phyloP scores from a whole-genome alignment of 2,888 invertebrate species.

The Poecilobothrus nobilitatus region DNA sequence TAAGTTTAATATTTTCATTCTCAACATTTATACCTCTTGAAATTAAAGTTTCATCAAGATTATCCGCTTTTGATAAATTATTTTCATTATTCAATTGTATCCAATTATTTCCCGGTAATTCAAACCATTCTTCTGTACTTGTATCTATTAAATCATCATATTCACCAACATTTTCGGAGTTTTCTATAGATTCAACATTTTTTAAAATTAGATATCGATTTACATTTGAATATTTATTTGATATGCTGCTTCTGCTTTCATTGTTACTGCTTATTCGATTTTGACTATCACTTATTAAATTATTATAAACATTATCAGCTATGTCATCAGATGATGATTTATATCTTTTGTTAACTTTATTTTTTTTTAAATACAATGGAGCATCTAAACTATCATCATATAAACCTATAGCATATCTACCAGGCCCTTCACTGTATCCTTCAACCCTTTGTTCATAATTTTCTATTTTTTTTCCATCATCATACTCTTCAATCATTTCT shows the following conservation, averaged over 20 bases:
- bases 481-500: background rate
- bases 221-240: background rate
- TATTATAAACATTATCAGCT: background rate
- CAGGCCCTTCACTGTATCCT: slow-evolving; percentile 11
- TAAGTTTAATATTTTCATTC: background rate
- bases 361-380: background rate
- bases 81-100: background rate
- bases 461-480: background rate
- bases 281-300: background rate
- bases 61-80: background rate
- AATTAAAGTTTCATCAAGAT: background rate
- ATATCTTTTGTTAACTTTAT: slow-evolving; percentile 17
- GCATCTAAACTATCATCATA: slow-evolving; percentile 16
- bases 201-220: background rate
- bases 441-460: background rate
- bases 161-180: background rate
- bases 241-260: background rate
- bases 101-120: background rate
- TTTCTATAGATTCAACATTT: background rate
- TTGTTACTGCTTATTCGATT: background rate
- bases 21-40: background rate
- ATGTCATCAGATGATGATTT: slow-evolving; percentile 5
- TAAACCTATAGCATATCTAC: slow-evolving; percentile 19
- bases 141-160: background rate
- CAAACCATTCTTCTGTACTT: background rate